Evolutionary conservation across 2,888 invertebrate genomes (phyloP).

Genomic region (Ochropleura leucogaster): DNA sequence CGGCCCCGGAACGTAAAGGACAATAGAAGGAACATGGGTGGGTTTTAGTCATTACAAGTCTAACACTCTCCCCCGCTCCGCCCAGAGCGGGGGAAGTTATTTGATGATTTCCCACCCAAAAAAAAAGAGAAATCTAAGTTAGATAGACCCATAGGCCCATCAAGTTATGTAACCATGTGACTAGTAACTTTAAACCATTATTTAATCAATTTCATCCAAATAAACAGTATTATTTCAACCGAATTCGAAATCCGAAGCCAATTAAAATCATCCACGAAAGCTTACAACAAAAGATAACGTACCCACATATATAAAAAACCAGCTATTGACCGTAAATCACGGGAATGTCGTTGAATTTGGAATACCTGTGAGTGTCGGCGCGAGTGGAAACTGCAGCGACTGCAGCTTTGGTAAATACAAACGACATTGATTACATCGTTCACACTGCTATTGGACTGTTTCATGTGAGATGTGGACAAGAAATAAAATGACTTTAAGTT

Average conservation of each 20-base stretch:
- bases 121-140: no score
- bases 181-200: not conserved
- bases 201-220: not conserved
- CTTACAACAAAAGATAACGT: slow-evolving; percentile 7
- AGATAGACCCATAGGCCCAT: not conserved
- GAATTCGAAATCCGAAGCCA: not conserved
- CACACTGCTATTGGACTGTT: slow-evolving; percentile 61
- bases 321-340: slow-evolving; percentile 42
- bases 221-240: not conserved
- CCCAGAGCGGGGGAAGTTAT: no score
- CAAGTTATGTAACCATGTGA: not conserved
- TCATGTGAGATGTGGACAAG: slow-evolving; percentile 51
- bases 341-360: slow-evolving; percentile 35
- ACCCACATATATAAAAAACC: slow-evolving; percentile 26
- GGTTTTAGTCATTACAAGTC: no score
- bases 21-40: no score
- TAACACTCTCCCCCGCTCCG: no score
- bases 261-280: slow-evolving; percentile 24
- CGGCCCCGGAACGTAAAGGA: no score
- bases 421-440: slow-evolving; percentile 78
- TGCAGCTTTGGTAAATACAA: slow-evolving; percentile 68
- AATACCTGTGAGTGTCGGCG: slow-evolving; percentile 50
- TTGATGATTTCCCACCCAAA: no score
- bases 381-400: slow-evolving; percentile 38
- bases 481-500: not conserved